Conservation (phyloP, 2,888 invertebrate species). For the Lithophane leautieri region DNA sequence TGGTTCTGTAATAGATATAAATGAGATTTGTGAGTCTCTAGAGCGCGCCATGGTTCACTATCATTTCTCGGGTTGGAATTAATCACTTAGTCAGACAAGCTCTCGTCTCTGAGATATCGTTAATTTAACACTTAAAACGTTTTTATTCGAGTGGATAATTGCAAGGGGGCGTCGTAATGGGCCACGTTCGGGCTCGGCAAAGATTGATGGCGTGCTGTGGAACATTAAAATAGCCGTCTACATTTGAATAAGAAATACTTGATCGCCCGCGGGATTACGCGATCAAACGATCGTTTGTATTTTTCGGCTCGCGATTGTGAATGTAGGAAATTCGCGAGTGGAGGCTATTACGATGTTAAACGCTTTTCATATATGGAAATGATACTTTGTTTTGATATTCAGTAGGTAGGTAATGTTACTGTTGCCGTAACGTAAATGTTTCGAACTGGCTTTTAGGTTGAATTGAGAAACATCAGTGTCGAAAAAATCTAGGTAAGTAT, state of each 20-base stretch:
- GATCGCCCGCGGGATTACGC: slow-evolving; percentile 83
- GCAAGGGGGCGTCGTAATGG: slow-evolving; percentile 87
- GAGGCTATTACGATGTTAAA: slow-evolving; percentile 50
- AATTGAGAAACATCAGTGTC: neutral
- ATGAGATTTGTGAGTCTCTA: slow-evolving; percentile 69
- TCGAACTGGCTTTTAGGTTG: neutral
- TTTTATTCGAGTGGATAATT: slow-evolving; percentile 90
- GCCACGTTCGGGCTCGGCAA: slow-evolving; percentile 84
- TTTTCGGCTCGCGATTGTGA: slow-evolving; percentile 72
- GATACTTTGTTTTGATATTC: slow-evolving; percentile 47
- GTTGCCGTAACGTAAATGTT: slow-evolving; percentile 29
- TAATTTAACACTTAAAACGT: slow-evolving; percentile 90
- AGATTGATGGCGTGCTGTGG: slow-evolving; percentile 88
- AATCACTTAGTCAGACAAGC: slow-evolving; percentile 87
- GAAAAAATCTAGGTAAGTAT: neutral
- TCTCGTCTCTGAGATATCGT: slow-evolving; percentile 87
- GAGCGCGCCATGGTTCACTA: slow-evolving; percentile 74
- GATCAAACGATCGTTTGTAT: slow-evolving; percentile 80
- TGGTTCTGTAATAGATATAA: slow-evolving; percentile 70
- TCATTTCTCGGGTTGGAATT: slow-evolving; percentile 80
- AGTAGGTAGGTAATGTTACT: slow-evolving; percentile 25
- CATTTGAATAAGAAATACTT: slow-evolving; percentile 87
- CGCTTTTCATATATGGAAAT: slow-evolving; percentile 54
- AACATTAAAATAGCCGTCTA: slow-evolving; percentile 87
- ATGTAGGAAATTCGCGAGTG: slow-evolving; percentile 61